Evolutionary conservation across 2,888 invertebrate genomes (phyloP), one percentile per base, ranked within the genome.

Genomic region (Heteropelma amictum): DNA sequence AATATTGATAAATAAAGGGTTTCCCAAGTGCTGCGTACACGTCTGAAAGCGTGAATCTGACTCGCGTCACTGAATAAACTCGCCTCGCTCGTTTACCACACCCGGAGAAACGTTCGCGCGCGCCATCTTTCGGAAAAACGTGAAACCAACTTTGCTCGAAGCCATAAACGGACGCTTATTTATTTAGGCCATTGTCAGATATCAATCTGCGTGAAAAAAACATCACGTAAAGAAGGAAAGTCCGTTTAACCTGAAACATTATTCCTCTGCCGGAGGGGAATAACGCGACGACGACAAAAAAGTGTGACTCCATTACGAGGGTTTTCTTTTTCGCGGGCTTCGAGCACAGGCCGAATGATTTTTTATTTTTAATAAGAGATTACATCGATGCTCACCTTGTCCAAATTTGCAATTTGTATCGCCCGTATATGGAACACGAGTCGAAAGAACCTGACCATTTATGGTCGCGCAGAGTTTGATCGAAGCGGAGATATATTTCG

Each of bases 111-210:
- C 53, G 17, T 3, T 63, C 26, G 6, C 3, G 28, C 23, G 51
- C 78, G 76, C 70, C 80, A 70, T 76, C 80, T 77, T 8, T 53
- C 54, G 76, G 47, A 5, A 6, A 10, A 49, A 38, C 7, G 21
- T 2, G 3, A 10, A 60, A 58, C 30, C 38, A 21, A 7, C 26
- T 6, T 47, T 26, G 14, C n/a, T 17, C 60, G 60, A 61, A 61
- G 69, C 72, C 74, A 54, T 75, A 72, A 61, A 72, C 75, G 77
- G 70, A 56, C 28, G 60, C 54, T 64, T 74, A 68, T 71, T 60
- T 72, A 77, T 77, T 70, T 49, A 75, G 77, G 78, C 72, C 79
- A 79, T 72, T 72, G 71, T 73, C 76, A 69, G 51, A 54, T 65
- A 47, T 45, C 28, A 26, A 40, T 65, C 14, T 54, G 26, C 45